phyloP scores from a whole-genome alignment of 2,797 vertebrate species.

The Lepus oiostolus region DNA sequence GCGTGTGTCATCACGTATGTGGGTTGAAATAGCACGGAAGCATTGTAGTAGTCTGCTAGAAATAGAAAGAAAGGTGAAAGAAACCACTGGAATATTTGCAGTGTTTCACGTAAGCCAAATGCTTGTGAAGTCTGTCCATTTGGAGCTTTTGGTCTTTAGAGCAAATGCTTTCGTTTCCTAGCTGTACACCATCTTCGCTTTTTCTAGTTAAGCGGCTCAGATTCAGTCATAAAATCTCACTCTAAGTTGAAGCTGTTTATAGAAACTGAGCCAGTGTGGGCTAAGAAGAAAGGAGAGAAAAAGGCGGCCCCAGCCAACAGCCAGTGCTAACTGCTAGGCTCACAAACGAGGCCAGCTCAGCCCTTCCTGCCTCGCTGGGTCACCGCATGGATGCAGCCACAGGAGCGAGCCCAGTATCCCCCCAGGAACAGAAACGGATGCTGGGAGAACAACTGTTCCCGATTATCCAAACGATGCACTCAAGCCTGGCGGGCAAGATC shows the following conservation, averaged over 20 bases:
- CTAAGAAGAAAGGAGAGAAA: constrained; percentile 56
- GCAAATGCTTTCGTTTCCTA: constrained; percentile 71
- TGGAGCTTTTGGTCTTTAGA: constrained; percentile 69
- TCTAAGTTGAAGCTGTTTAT: constrained; percentile 70
- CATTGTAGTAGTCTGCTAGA: constrained; percentile 78
- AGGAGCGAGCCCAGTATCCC: too few species aligned
- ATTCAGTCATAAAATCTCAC: constrained; percentile 72
- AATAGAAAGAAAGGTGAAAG: constrained; percentile 68
- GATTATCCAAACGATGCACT: too few species aligned
- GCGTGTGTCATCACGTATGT: constrained; percentile 86
- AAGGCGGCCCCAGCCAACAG: too few species aligned
- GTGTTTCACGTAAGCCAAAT: constrained; percentile 70
- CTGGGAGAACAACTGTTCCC: too few species aligned
- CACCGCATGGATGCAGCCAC: too few species aligned
- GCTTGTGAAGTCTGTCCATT: constrained; percentile 70
- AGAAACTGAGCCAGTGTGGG: constrained; percentile 68
- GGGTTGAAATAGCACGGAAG: constrained; percentile 86
- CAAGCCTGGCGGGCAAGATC: too few species aligned
- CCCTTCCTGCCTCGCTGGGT: too few species aligned
- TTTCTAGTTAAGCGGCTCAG: constrained; percentile 74
- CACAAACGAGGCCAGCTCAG: too few species aligned
- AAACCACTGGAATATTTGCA: constrained; percentile 4
- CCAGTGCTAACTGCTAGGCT: too few species aligned
- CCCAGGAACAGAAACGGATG: too few species aligned
- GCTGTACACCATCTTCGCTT: constrained; percentile 58